phyloP scores from a whole-genome alignment of 2,888 invertebrate genomes.

The Saturnia pavonia region DNA sequence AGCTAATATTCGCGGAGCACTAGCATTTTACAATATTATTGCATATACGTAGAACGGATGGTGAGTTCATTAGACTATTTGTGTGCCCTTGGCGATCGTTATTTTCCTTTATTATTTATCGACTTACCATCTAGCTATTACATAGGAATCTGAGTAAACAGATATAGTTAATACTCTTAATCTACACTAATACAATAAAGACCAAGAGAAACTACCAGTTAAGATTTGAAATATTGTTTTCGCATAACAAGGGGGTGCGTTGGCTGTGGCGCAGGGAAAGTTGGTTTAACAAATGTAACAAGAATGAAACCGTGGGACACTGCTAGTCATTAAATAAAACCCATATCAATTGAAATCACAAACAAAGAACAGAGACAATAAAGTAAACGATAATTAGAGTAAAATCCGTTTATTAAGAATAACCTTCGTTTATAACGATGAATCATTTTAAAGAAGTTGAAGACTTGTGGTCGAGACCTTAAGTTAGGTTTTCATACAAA shows the following conservation, averaged over 20 bases:
- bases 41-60: slow-evolving; percentile 12
- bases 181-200: no score
- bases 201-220: no score
- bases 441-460: not conserved
- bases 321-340: not conserved
- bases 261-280: no score
- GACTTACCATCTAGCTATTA: not conserved
- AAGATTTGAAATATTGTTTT: no score
- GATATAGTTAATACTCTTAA: not conserved
- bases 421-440: not conserved
- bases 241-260: no score
- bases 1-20: slow-evolving; percentile 5
- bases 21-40: slow-evolving; percentile 2
- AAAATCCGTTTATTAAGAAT: not conserved
- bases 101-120: slow-evolving; percentile 5
- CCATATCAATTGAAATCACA: not conserved
- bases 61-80: slow-evolving; percentile 2
- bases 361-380: not conserved
- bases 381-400: not conserved
- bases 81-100: slow-evolving; percentile 9
- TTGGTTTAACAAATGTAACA: no score
- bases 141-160: not conserved
- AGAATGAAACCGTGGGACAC: no score
- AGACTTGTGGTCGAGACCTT: not conserved
- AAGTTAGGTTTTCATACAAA: not conserved